Conservation (phyloP, 2,797 vertebrate species). For the Chromis chromis region DNA sequence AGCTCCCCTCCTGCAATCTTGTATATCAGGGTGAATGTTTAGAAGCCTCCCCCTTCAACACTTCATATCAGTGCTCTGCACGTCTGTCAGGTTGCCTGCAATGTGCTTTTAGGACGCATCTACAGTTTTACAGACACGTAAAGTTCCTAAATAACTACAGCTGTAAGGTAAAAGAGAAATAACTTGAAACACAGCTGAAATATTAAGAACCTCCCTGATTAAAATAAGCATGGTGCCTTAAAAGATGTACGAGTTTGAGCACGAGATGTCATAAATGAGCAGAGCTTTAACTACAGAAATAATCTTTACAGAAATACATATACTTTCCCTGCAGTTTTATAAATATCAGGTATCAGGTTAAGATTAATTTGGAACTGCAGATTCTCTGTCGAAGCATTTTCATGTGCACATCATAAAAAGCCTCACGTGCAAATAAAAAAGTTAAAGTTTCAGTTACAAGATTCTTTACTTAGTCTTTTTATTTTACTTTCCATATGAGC, state of each 20-base stretch:
- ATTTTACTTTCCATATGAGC: neutral
- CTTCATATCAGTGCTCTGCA: conserved; percentile 27
- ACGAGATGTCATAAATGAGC: neutral
- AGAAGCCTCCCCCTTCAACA: conserved; percentile 53
- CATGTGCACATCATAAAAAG: neutral
- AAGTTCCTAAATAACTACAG: neutral
- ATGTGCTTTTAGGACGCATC: neutral
- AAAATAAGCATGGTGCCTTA: neutral
- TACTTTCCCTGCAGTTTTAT: neutral
- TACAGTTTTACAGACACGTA: neutral
- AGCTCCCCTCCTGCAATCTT: conserved; percentile 52
- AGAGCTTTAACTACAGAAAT: neutral
- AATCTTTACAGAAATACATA: neutral
- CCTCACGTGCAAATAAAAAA: conserved; percentile 6
- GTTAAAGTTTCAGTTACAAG: neutral
- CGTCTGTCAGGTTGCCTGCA: neutral
- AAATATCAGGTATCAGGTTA: neutral
- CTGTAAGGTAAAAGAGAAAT: neutral
- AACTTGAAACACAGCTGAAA: neutral
- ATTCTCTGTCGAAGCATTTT: neutral
- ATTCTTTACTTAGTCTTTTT: neutral
- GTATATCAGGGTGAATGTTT: conserved; percentile 56
- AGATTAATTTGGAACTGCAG: neutral
- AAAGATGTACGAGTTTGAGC: neutral
- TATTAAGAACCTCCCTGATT: neutral